Base-by-base conservation (phyloP, 2,888 invertebrate genomes). In the Chrysotoxum bicinctum region DNA sequence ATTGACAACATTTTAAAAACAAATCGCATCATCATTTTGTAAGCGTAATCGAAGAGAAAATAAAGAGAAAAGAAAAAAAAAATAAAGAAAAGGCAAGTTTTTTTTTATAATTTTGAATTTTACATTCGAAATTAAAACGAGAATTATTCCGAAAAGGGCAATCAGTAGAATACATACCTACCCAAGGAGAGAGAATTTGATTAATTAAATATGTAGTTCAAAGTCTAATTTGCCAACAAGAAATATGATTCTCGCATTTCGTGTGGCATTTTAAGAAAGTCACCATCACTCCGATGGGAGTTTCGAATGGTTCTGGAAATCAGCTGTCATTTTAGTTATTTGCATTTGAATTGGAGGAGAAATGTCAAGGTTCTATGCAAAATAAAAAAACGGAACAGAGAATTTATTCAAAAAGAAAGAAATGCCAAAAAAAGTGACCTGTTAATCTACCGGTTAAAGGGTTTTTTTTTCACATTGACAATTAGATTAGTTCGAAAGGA, bases 81-180 rank as follows among this genome's bases (percentile, higher is more conserved):
- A 60, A n/a, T n/a, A 45, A 66, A 52, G 23, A 76, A 72, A 83
- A 83, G 83, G 83, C 83, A 83, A 83, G 83, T 83, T 64, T 37
- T 54, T 66, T 43, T 62, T 26, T 37, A 7, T 32, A 16, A 21
- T 62, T 50, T 50, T 50, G 50, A 50, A 50, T 50, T 50, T 77
- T 77, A 45, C 68, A 68, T 66, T 68, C 50, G 30, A 64, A 64
- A 52, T 30, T 12, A 37, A 60, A 16, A 26, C 45, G 19, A 68
- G 43, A 72, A 19, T 68, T 32, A 3, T 43, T 48, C 6, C 43
- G 3, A 23, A 77, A 72, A 78, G 60, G 76, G 66, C 72, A 68
- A 37, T 21, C 8, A 16, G 21, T 16, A 2, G 12, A 6, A 19
- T 12, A n/a, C 5, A 1, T 62, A 12, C 16, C 32, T n/a, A n/a